phyloP scores from a whole-genome alignment of 1,140 invertebrate species.

The Intoshia linei region DNA sequence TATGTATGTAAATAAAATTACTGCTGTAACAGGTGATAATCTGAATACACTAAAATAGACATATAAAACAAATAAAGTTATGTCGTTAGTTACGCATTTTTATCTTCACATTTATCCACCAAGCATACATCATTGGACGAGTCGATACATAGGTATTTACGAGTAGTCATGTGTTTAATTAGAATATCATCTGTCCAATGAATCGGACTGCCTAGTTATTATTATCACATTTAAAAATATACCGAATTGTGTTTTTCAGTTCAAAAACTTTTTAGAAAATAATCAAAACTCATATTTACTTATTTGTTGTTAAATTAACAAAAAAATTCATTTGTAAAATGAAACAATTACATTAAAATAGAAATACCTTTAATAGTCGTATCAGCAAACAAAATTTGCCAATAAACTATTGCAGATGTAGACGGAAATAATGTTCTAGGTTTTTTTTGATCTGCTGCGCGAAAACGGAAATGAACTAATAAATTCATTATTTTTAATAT shows the following conservation, averaged over 20 bases:
- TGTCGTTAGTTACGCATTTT: too few species aligned
- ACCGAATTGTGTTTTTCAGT: not conserved
- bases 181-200: constrained; percentile 8
- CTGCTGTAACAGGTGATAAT: constrained; percentile 5
- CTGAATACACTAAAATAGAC: too few species aligned
- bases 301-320: too few species aligned
- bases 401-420: constrained; percentile 8
- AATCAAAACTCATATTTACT: too few species aligned
- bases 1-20: too few species aligned
- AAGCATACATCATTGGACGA: constrained; percentile 3
- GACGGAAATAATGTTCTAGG: constrained; percentile 6
- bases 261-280: not conserved
- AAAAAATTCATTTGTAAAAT: too few species aligned
- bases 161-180: constrained; percentile 7
- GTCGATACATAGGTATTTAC: constrained; percentile 6
- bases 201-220: constrained; percentile 5
- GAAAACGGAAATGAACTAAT: constrained; percentile 7
- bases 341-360: too few species aligned
- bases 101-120: constrained; percentile 4
- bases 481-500: not conserved
- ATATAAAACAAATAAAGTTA: too few species aligned
- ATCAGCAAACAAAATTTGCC: constrained; percentile 8
- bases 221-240: not conserved
- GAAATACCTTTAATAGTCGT: too few species aligned
- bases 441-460: constrained; percentile 6